Conservation (phyloP, 2,888 invertebrate species). For the Microctonus brassicae region DNA sequence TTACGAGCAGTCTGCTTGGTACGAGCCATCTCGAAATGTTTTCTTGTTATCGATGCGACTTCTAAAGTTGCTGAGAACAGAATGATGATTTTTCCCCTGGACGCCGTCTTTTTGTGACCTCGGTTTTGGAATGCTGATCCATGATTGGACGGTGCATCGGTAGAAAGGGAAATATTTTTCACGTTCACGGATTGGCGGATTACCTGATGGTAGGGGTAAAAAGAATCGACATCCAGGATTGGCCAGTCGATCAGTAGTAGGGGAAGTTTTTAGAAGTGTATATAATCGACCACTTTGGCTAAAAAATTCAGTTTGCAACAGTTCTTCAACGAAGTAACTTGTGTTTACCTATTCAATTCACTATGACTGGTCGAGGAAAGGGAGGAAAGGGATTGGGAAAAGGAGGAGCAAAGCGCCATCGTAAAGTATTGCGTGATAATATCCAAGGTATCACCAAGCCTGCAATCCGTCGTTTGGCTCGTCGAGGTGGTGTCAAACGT, state of each 20-base stretch:
- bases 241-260: conserved; percentile 78
- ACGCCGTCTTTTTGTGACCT: neutral
- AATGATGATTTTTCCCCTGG: no score
- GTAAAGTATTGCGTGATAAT: conserved; percentile 84
- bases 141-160: no score
- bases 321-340: no score
- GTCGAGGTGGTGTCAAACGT: conserved; percentile 77
- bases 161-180: no score
- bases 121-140: no score
- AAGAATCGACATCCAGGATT: no score
- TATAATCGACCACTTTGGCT: no score
- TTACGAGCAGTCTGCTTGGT: conserved; percentile 84
- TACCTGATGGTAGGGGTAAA: no score
- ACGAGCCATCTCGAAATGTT: conserved; percentile 75
- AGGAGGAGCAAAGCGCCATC: conserved; percentile 86
- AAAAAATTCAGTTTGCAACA: no score
- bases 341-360: neutral
- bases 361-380: conserved; percentile 85
- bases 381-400: conserved; percentile 85
- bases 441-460: conserved; percentile 86
- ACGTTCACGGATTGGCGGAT: conserved; percentile 70
- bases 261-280: no score
- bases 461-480: conserved; percentile 74
- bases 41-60: neutral
- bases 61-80: no score